Base-by-base conservation (phyloP, 1,140 invertebrate species). In the Dendrolimus punctatus region DNA sequence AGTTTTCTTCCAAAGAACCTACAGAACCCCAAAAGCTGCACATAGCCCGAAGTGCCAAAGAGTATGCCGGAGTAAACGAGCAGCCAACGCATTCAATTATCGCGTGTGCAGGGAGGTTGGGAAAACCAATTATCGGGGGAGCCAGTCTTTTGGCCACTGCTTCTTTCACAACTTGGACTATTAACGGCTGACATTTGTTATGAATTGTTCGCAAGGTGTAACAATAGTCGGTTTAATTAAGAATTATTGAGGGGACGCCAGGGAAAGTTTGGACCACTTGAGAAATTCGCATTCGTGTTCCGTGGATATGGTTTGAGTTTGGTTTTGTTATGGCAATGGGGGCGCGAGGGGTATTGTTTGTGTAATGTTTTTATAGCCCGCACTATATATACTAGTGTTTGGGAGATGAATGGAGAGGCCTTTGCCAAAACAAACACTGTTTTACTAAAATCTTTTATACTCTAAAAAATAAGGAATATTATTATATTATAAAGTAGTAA, bases 181-280 rank as follows among this genome's bases (percentile, higher is more conserved):
- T 63, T 64, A 64, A 56, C 51, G 57, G 38, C 52, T 63, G 60
- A 49, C 65, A 60, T 49, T 62, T 66, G 62, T 71, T 71, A 68
- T 66, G 55, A 68, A 62, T 60, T 51, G 56, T 55, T 45, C 53
- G 60, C 63, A 54, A 63, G 60, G 62, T 64, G 65, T 60, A 70
- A 70, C 68, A 71, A 71, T 67, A 53, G 64, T 55, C 10, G 38
- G 39, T 64, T 64, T 70, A 66, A 70, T 70, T 70, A 66, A 66
- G 60, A 62, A 64, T 55, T 47, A 58, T 60, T 55, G 40, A 53
- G 40, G 56, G 58, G 53, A 45, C 39, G 23, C 38, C 4, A 37
- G 6, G 9, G 23, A 7, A 45, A 44, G 9, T 58, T 51, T 41
- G 5, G 39, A 9, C 48, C 43, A 45, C 43, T n/a, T 42, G n/a